Conservation (phyloP, 2,888 invertebrate genomes). For the Yponomeuta plumbellus region DNA sequence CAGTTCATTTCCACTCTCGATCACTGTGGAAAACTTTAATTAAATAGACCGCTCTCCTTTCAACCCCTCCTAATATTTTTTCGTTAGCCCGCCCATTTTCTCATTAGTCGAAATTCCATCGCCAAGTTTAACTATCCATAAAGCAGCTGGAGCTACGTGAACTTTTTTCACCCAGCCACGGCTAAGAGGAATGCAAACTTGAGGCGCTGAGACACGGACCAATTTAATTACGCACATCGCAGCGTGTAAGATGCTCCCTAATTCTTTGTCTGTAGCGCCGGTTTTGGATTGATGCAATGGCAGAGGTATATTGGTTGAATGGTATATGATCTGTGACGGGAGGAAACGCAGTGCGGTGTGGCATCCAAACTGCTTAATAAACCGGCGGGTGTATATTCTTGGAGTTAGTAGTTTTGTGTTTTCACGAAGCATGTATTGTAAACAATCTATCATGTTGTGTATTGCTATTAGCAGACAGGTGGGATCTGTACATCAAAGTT, state of each 20-base stretch:
- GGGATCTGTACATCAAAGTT: not conserved
- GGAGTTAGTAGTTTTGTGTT: not conserved
- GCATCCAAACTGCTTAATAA: conserved; percentile 52
- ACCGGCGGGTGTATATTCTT: conserved; percentile 28
- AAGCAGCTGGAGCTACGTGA: conserved; percentile 5
- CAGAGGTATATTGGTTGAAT: not conserved
- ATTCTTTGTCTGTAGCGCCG: not conserved
- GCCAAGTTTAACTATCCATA: conserved; percentile 11
- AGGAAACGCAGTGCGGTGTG: conserved; percentile 26
- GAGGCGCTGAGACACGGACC: not conserved
- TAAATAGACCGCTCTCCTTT: not conserved
- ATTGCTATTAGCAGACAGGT: not conserved
- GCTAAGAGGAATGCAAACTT: not conserved
- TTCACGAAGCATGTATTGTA: not conserved
- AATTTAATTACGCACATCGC: not conserved
- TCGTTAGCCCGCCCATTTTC: not conserved
- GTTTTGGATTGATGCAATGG: not conserved
- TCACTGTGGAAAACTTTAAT: not conserved
- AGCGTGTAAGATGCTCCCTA: not conserved
- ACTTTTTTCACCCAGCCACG: not conserved
- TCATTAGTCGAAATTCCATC: conserved; percentile 6
- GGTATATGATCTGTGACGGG: conserved; percentile 30
- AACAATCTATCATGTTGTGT: not conserved
- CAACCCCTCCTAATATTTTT: not conserved
- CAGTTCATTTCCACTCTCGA: not conserved